phyloP scores from a whole-genome alignment of 2,797 vertebrate species.

The Holocentrus rufus region DNA sequence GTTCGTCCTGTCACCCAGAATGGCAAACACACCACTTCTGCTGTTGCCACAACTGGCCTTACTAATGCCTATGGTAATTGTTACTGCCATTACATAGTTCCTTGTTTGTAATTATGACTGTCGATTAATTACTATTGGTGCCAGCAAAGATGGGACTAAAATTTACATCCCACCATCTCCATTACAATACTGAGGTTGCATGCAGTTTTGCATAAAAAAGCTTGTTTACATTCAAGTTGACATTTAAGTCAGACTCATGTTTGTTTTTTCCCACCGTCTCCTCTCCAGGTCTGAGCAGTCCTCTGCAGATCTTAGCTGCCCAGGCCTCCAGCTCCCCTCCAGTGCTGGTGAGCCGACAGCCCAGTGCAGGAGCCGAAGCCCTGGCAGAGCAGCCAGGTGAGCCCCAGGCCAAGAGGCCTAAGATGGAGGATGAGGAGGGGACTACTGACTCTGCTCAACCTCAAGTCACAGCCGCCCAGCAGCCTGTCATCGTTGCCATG shows the following conservation, averaged over 20 bases:
- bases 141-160: neutral
- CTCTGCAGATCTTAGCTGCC: constrained; percentile 95
- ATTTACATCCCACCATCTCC: neutral
- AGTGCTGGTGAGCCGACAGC: constrained; percentile 87
- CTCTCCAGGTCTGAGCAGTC: constrained; percentile 88
- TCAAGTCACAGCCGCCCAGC: constrained; percentile 73
- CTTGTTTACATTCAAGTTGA: neutral
- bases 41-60: constrained; percentile 80
- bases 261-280: neutral
- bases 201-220: neutral
- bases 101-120: neutral
- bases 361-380: constrained; percentile 79
- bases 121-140: neutral
- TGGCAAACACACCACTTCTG: constrained; percentile 88
- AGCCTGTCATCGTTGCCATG: constrained; percentile 84
- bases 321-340: constrained; percentile 96
- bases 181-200: neutral
- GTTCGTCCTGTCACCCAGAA: constrained; percentile 92
- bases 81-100: neutral
- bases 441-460: constrained; percentile 55
- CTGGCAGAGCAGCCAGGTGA: constrained; percentile 77
- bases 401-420: constrained; percentile 89
- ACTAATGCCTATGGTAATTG: constrained; percentile 86
- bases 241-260: neutral
- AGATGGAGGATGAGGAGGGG: constrained; percentile 84